Evolutionary conservation across 1,140 invertebrate species (phyloP).

Genomic region (Eumaeus atala): DNA sequence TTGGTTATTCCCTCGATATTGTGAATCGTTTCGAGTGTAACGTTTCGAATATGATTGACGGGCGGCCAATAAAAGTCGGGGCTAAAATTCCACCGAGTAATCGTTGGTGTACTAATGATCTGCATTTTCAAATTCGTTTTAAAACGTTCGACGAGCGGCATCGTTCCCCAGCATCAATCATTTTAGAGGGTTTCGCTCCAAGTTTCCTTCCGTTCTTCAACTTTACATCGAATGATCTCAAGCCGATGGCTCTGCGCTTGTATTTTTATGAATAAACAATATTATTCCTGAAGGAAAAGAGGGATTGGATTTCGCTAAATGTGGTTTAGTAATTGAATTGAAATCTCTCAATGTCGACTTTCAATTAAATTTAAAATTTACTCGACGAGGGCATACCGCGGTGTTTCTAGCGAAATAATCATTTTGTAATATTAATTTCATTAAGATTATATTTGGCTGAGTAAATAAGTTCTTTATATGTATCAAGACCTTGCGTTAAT

Average conservation of each 20-base stretch:
- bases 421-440: slow-evolving; percentile 28
- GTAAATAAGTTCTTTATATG: background rate
- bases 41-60: slow-evolving; percentile 40
- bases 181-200: slow-evolving; percentile 72
- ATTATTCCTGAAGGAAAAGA: slow-evolving; percentile 69
- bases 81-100: slow-evolving; percentile 43
- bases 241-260: no score
- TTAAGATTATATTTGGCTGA: background rate
- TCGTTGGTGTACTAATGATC: slow-evolving; percentile 50
- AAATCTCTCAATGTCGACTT: slow-evolving; percentile 73
- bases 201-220: slow-evolving; percentile 67
- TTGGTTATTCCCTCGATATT: slow-evolving; percentile 36
- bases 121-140: slow-evolving; percentile 68
- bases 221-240: slow-evolving; percentile 70
- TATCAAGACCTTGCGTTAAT: no score
- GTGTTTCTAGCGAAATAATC: slow-evolving; percentile 52
- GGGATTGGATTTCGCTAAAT: slow-evolving; percentile 74
- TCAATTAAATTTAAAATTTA: slow-evolving; percentile 71
- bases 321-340: slow-evolving; percentile 75
- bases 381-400: slow-evolving; percentile 58
- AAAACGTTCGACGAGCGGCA: slow-evolving; percentile 54
- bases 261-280: slow-evolving; percentile 71
- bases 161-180: slow-evolving; percentile 67
- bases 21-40: slow-evolving; percentile 24
- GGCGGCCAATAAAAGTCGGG: slow-evolving; percentile 35